These are phyloP conservation scores for Okamejei kenojei DNA, from an alignment of 2,797 vertebrate species.

Conservation along the genomic window DNA sequence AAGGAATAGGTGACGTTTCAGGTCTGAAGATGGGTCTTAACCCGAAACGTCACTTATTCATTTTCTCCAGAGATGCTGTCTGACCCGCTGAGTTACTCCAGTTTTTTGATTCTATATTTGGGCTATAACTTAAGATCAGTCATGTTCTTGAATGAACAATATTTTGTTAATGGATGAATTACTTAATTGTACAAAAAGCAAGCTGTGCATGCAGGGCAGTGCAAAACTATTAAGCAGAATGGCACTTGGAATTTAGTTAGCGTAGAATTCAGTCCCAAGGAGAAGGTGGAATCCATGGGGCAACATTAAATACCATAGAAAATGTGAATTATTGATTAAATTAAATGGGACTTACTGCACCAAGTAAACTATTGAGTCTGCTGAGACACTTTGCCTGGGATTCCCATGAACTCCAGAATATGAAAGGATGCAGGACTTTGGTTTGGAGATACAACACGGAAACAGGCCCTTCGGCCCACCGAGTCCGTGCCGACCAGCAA, in stretches of 20 bases:
- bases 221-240: not conserved
- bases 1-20: no score
- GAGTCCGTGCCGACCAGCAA: no score
- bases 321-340: not conserved
- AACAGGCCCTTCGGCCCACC: no score
- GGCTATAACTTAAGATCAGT: not conserved
- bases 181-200: not conserved
- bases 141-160: not conserved
- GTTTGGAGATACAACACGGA: no score
- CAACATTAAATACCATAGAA: not conserved
- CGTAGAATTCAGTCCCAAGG: not conserved
- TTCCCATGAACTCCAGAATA: not conserved
- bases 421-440: no score
- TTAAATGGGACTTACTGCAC: not conserved
- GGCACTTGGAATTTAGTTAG: not conserved
- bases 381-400: not conserved
- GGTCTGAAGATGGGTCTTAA: no score
- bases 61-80: no score
- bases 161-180: not conserved
- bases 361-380: not conserved
- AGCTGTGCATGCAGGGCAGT: not conserved
- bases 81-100: no score
- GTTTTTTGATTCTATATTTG: no score
- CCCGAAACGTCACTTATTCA: no score
- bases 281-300: not conserved